Percentiles rank a stretch among this genome's conserved stretches.
phyloP scores from a whole-genome alignment of 2,113 vertebrate genomes.

The Tetraodon nigroviridis region DNA sequence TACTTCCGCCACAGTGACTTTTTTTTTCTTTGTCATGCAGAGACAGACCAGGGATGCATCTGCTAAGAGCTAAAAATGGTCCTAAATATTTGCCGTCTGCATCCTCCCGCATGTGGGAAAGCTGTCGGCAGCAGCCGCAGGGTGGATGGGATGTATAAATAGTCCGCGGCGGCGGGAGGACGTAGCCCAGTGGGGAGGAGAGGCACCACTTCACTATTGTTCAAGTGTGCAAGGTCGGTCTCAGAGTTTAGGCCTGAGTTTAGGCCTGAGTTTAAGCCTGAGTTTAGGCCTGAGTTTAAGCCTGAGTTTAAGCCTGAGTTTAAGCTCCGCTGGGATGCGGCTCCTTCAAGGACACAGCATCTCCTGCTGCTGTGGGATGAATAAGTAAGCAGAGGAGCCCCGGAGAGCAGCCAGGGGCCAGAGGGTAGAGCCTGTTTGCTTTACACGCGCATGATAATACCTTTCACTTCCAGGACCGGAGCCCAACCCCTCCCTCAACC shows the following conservation, averaged over 20 bases:
- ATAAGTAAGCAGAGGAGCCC: slow-evolving; percentile 48
- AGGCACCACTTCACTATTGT: slow-evolving; percentile 50
- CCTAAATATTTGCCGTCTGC: slow-evolving; percentile 4
- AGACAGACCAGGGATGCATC: slow-evolving; percentile 18
- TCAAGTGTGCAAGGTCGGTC: slow-evolving; percentile 32
- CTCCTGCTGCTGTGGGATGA: slow-evolving; percentile 48
- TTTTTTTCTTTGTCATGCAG: slow-evolving; percentile 28
- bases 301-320: too few species aligned
- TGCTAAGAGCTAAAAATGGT: not conserved
- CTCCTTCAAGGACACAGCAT: slow-evolving; percentile 16
- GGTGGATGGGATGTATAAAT: slow-evolving; percentile 58
- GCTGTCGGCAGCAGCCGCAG: slow-evolving; percentile 42
- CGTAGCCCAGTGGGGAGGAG: slow-evolving; percentile 45
- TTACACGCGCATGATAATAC: slow-evolving; percentile 62
- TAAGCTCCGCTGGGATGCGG: slow-evolving; percentile 33
- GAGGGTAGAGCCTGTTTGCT: slow-evolving; percentile 61
- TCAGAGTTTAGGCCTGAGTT: too few species aligned
- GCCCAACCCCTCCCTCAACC: not conserved
- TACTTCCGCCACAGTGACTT: slow-evolving; percentile 31
- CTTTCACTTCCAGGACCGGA: slow-evolving; percentile 46
- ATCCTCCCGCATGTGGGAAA: not conserved
- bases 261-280: too few species aligned
- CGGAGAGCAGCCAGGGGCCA: slow-evolving; percentile 44
- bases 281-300: too few species aligned
- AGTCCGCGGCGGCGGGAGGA: slow-evolving; percentile 41